Base-by-base conservation (phyloP, 2,888 invertebrate species). In the Tuta absoluta region DNA sequence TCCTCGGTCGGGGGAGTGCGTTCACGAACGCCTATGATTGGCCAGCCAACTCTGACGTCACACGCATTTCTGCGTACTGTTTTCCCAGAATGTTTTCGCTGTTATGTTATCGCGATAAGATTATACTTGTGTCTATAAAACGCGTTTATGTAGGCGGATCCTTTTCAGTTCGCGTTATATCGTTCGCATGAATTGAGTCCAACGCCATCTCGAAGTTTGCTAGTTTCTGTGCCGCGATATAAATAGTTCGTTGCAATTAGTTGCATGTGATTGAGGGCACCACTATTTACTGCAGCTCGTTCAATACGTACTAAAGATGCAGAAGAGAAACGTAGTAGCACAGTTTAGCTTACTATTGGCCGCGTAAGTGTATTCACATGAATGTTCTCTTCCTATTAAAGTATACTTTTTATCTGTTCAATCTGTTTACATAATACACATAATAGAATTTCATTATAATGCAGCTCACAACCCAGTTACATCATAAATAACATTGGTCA, bases 1-100 rank as follows among this genome's bases (percentile, higher is more conserved):
- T 78, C 78, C 76, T 69, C 72, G 69, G 70, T 74, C 74, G 82
- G 81, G 86, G 90, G 91, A 89, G 88, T 90, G 89, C 70, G 79
- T 75, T 70, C 73, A 77, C 72, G 72, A 66, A 61, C 64, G 57
- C 65, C 72, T 73, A 69, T 75, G 66, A 89, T 91, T 90, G 89
- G 90, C 69, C 66, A 24, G 73, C 65, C 45, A 28, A 23, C 49
- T 45, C 74, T 88, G 88, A 88, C 87, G 86, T 88, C 85, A 85
- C 72, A 59, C 65, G 71, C 68, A 74, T 17, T 56, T 56, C 71
- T 69, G 73, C 71, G 75, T 78, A 75, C 84, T 89, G 85, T 87
- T 88, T 86, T 83, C 37, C 72, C 76, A 77, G 77, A 79, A 72
- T 72, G 77, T 77, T 80, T 80, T 79, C 51, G 74, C 72, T 57